phyloP scores from a whole-genome alignment of 2,113 vertebrate species.

The Lasiurus borealis region DNA sequence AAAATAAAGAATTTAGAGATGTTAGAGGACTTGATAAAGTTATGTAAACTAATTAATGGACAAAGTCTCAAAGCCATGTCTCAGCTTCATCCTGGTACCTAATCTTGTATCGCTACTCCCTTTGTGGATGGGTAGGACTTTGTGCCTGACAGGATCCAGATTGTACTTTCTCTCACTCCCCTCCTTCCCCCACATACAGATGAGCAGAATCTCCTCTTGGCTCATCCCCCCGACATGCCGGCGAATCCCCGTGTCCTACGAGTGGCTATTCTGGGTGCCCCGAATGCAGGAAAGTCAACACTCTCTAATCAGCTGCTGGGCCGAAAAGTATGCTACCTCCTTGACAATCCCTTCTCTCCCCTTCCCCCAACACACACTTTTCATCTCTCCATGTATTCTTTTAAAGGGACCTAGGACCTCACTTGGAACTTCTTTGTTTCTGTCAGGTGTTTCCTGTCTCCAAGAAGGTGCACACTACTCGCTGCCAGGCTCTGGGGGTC shows the following conservation, averaged over 20 bases:
- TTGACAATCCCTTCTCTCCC: accelerated
- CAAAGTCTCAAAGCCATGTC: slow-evolving; percentile 23
- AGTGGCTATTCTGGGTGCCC: slow-evolving; percentile 93
- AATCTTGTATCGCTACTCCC: neutral
- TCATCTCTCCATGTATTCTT: neutral
- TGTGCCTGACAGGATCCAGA: neutral
- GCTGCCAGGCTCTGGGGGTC: slow-evolving; percentile 90
- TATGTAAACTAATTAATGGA: neutral
- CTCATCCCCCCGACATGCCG: slow-evolving; percentile 91
- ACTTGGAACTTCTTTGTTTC: neutral
- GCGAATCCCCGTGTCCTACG: slow-evolving; percentile 89
- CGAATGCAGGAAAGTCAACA: slow-evolving; percentile 97
- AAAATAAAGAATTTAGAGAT: neutral
- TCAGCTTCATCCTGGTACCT: neutral
- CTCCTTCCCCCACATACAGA: slow-evolving; percentile 26
- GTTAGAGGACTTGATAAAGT: slow-evolving; percentile 23
- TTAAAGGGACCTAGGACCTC: accelerated
- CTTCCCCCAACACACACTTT: accelerated
- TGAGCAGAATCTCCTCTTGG: slow-evolving; percentile 89
- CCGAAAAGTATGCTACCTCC: slow-evolving; percentile 89
- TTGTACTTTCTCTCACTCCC: neutral
- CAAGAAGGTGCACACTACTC: slow-evolving; percentile 96
- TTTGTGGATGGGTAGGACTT: neutral
- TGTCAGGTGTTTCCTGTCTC: slow-evolving; percentile 96
- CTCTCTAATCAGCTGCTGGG: slow-evolving; percentile 95